phyloP scores from a whole-genome alignment of 2,113 vertebrate species.

The Columbina picui region DNA sequence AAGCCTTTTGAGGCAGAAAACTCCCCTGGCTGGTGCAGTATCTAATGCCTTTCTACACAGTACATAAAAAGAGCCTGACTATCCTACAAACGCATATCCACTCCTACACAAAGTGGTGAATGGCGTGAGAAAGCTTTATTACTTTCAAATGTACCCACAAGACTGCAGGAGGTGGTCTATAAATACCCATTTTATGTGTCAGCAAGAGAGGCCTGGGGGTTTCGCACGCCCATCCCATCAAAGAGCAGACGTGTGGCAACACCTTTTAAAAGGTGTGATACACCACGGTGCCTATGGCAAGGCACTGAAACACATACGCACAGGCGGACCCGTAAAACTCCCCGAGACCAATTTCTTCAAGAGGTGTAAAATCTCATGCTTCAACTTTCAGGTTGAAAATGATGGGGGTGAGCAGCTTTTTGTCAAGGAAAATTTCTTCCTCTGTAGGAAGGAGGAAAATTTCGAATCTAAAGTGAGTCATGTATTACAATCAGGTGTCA shows the following conservation, averaged over 20 bases:
- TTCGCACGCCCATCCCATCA: fast-evolving
- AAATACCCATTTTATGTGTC: background rate
- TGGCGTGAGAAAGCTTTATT: background rate
- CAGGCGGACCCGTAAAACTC: background rate
- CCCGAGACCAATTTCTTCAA: background rate
- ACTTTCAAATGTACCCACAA: background rate
- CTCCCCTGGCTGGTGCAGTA: background rate
- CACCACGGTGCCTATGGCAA: background rate
- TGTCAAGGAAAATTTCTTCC: background rate
- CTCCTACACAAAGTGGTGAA: background rate
- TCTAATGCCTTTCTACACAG: background rate
- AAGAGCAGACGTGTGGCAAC: background rate
- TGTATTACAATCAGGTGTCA: background rate
- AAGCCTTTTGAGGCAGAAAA: background rate
- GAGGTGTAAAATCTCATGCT: background rate
- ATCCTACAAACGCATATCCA: background rate
- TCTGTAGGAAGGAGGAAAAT: background rate
- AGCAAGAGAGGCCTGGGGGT: background rate
- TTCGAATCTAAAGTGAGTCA: background rate
- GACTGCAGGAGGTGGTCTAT: background rate
- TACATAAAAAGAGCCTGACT: background rate
- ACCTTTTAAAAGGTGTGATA: background rate
- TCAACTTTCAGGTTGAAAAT: background rate
- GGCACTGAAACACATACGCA: background rate
- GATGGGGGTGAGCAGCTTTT: background rate